phyloP scores from a whole-genome alignment of 1,140 invertebrate genomes.

The Platyscapa corneri region DNA sequence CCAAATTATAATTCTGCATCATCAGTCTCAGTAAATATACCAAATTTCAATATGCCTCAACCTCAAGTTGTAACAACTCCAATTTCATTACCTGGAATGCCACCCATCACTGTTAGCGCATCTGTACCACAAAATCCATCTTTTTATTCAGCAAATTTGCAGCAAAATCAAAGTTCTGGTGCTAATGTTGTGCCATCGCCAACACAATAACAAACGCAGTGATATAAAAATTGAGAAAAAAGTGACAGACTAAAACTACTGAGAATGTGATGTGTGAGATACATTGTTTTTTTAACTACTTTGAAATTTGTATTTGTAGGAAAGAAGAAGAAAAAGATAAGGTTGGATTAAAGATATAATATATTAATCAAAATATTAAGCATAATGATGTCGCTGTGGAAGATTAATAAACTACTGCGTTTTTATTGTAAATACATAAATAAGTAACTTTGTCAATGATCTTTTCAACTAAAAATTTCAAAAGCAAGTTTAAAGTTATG shows the following conservation, averaged over 20 bases:
- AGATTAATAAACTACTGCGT: conserved; percentile 38
- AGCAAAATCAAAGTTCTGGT: conserved; percentile 60
- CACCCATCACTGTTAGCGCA: conserved; percentile 86
- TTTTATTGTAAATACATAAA: conserved; percentile 53
- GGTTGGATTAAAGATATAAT: conserved; percentile 34
- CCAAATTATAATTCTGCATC: conserved; percentile 55
- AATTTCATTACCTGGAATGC: conserved; percentile 86
- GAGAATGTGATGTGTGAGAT: conserved; percentile 25
- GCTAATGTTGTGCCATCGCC: conserved; percentile 48
- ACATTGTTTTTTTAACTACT: conserved; percentile 44
- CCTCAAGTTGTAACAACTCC: conserved; percentile 79
- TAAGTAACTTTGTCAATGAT: conserved; percentile 44
- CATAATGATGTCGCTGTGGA: background rate
- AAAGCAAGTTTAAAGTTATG: conserved; percentile 37
- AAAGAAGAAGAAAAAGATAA: conserved; percentile 29
- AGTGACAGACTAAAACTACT: conserved; percentile 11
- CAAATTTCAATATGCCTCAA: conserved; percentile 57
- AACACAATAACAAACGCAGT: conserved; percentile 58
- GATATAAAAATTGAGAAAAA: conserved; percentile 12
- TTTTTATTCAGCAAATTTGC: conserved; percentile 62
- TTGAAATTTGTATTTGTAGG: conserved; percentile 50
- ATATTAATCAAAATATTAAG: conserved; percentile 39
- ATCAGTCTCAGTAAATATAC: conserved; percentile 47
- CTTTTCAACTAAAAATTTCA: conserved; percentile 45
- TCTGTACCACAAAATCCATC: conserved; percentile 76